Base-by-base conservation (phyloP, 2,888 invertebrate genomes). In the Brachyptera risi region DNA sequence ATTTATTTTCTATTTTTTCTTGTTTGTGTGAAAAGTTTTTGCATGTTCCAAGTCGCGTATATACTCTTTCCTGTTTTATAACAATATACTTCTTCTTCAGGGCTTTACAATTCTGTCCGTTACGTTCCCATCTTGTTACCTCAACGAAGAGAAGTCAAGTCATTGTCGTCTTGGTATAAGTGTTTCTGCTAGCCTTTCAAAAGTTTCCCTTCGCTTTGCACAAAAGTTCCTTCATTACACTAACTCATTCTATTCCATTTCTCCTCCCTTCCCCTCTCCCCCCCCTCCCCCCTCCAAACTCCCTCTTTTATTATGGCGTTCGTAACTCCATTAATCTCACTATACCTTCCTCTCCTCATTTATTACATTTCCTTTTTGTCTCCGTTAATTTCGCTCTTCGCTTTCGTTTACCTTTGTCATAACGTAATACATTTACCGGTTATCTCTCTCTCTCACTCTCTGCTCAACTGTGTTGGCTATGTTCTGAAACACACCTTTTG, bases 111-210 rank as follows among this genome's bases (percentile, higher is more conserved):
- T 17, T 9, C 44, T 4, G 44, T 11, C 21, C 31, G 11, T 31
- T 11, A n/a, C 31, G n/a, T 31, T 31, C 7, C 4, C 47, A 21
- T 19, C 54, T 35, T 37, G 54, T 37, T 35, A 54, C 19, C 21
- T 37, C 54, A 37, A 17, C 19, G 35, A 35, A 37, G 21, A 51
- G 31, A 42, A 44, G 56, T 54, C 42, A 19, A 60, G 42, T 17
- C 40, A 31, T 47, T 56, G 60, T 56, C 50, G 58, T 42, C 58
- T 54, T 19, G 54, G 59, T 40, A 35, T 58, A 58, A 59, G 58
- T 62, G 62, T 50, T 58, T 62, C 62, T 56, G 56, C 59, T 37
- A 26, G 24, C 50, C 50, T 59, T 59, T 59, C 50, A 50, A 59
- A 42, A 50, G 37, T 59, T 59, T 37, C 59, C n/a, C 21, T 54